A percentile compares a stretch with the other conserved stretches of the same genome.
Conservation (phyloP, 1,140 invertebrate species). For the Cepaea nemoralis region DNA sequence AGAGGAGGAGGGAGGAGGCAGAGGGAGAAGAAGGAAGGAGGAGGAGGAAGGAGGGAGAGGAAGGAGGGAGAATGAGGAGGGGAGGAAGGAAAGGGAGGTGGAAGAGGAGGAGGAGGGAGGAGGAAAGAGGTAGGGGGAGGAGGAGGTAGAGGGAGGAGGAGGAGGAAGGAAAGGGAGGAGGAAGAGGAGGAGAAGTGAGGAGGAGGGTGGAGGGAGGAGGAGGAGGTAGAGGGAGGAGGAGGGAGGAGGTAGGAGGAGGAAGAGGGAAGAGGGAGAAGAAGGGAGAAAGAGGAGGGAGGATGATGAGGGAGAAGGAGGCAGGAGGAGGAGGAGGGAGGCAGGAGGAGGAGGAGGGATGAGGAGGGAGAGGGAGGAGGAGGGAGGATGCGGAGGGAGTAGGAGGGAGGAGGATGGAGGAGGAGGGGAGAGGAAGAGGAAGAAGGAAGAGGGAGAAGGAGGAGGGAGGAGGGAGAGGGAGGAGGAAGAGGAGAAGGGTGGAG, state of each 20-base stretch:
- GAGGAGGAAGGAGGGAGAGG: neutral
- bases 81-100: neutral
- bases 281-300: neutral
- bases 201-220: too few relatives aligned
- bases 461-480: too few relatives aligned
- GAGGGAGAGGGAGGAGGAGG: too few relatives aligned
- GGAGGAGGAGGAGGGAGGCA: too few relatives aligned
- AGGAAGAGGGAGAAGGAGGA: constrained; percentile 9
- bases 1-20: too few relatives aligned
- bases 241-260: too few relatives aligned
- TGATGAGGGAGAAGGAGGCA: too few relatives aligned
- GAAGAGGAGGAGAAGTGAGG: neutral
- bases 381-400: too few relatives aligned
- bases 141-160: neutral
- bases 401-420: too few relatives aligned
- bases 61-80: constrained; percentile 3
- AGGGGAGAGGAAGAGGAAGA: neutral
- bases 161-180: neutral
- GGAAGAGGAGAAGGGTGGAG: too few relatives aligned
- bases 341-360: too few relatives aligned
- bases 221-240: neutral
- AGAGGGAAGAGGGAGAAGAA: neutral
- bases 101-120: neutral
- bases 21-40: neutral
- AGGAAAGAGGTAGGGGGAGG: too few relatives aligned